Evolutionary conservation across 2,797 vertebrate genomes (phyloP), one percentile per base, ranked within the genome.

Genomic region (Lophotriccus pileatus): DNA sequence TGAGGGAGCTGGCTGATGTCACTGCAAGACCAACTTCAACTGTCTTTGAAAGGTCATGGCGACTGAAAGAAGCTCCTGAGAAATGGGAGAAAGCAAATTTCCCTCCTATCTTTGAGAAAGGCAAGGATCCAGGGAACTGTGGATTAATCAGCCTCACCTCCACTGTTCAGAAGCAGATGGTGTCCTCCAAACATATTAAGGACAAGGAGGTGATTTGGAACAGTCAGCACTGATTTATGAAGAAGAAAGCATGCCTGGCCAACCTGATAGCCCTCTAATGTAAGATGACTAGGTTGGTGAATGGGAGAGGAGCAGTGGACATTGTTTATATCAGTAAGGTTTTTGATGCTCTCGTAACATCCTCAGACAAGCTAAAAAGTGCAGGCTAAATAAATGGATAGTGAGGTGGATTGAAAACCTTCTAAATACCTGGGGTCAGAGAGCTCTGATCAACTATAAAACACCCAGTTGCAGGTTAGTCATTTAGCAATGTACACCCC

Each of bases 401-500:
- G 22, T 9, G 6, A 74, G 36, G 24, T 25, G 36, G 18, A 64
- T 2, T 63, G 41, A 78, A 81, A 91, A 56, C 14, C 24, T 56
- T 7, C 44, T 46, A n/a, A 86, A 67, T 0, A 0, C 19, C 24
- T 62, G 39, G 14, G 1, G 0, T 72, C 25, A 80, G 32, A 60
- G 23, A 15, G 21, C 14, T 79, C 34, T 46, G n/a, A 85, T 81
- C 28, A 64, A 28, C 14, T 4, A 1, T 5, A 56, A 9, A 37
- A 56, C 2, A 16, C 30, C 28, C 72, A 68, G 25, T 6, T 60
- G 28, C 12, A 87, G 32, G 53, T 5, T 4, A 34, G 18, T 32
- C 56, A 70, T 7, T 58, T 37, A 66, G 9, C 7, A 10, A 24
- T 7, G 6, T 9, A 49, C 1, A 2, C 28, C 21, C 0, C 0